Percentiles rank a stretch among this genome's conserved stretches.
Evolutionary conservation across 23 tunicate species (phyloP).

Genomic region (Ascidia mentula): DNA sequence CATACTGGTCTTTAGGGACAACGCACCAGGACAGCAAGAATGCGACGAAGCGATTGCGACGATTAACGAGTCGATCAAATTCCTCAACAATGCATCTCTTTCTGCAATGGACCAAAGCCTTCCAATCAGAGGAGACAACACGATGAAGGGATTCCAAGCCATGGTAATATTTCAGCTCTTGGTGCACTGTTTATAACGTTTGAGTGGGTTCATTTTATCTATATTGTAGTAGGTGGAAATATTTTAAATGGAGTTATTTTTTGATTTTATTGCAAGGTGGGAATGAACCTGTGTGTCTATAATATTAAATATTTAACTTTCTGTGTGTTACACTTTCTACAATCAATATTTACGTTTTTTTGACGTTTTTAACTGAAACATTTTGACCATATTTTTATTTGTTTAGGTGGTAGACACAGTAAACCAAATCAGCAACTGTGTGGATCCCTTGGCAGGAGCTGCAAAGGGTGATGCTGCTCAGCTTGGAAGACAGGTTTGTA

Average conservation of each 20-base stretch:
- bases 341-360: no score
- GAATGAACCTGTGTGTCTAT: no score
- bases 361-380: no score
- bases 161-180: no score
- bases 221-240: not conserved
- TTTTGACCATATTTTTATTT: no score
- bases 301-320: no score
- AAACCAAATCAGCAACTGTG: constrained; percentile 77
- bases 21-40: constrained; percentile 99
- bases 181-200: not conserved
- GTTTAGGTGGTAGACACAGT: constrained; percentile 92
- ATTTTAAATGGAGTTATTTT: no score
- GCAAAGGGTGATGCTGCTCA: constrained; percentile 94
- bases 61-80: constrained; percentile 85
- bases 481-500: constrained; percentile 79
- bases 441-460: constrained; percentile 83
- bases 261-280: no score
- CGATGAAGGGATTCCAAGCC: constrained; percentile 87
- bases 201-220: no score
- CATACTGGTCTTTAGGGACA: constrained; percentile 67
- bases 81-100: constrained; percentile 85
- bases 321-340: no score
- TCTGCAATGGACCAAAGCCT: constrained; percentile 94
- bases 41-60: constrained; percentile 93
- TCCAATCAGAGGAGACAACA: constrained; percentile 64